Percentiles rank a stretch among this genome's conserved stretches.
Conservation (phyloP, 2,113 vertebrate species). For the Chionomys nivalis region DNA sequence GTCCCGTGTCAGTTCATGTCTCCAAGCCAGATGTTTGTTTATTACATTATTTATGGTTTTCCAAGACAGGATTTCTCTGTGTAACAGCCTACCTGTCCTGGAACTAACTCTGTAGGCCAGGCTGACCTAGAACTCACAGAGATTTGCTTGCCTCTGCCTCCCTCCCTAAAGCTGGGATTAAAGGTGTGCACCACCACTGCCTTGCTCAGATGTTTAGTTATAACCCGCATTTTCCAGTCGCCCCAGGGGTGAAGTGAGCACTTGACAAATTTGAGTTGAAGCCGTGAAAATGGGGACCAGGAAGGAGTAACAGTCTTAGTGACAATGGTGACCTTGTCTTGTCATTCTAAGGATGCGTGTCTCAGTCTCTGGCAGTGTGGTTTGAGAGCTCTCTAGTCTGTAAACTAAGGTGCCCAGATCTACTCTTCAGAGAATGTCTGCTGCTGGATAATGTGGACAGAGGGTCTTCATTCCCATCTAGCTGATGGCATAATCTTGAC, state of each 20-base stretch:
- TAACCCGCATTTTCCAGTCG: not conserved
- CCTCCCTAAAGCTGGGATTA: too few relatives aligned
- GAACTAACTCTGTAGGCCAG: too few relatives aligned
- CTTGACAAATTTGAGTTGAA: not conserved
- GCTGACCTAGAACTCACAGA: too few relatives aligned
- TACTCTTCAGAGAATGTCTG: not conserved
- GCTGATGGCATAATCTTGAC: not conserved
- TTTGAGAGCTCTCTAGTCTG: not conserved
- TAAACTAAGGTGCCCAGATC: not conserved
- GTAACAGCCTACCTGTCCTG: too few relatives aligned
- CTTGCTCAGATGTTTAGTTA: not conserved
- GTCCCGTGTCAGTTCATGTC: fast-evolving
- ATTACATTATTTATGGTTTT: too few relatives aligned
- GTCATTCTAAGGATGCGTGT: not conserved
- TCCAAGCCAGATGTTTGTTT: not conserved
- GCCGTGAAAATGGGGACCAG: not conserved
- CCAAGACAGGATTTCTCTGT: too few relatives aligned
- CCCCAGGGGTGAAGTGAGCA: not conserved
- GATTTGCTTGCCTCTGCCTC: too few relatives aligned
- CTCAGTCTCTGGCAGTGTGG: not conserved
- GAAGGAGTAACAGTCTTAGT: not conserved
- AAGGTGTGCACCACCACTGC: too few relatives aligned
- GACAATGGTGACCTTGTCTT: not conserved
- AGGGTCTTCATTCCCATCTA: not conserved
- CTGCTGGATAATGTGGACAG: not conserved